Conservation (phyloP, 2,797 vertebrate genomes). For the Chelon labrosus region DNA sequence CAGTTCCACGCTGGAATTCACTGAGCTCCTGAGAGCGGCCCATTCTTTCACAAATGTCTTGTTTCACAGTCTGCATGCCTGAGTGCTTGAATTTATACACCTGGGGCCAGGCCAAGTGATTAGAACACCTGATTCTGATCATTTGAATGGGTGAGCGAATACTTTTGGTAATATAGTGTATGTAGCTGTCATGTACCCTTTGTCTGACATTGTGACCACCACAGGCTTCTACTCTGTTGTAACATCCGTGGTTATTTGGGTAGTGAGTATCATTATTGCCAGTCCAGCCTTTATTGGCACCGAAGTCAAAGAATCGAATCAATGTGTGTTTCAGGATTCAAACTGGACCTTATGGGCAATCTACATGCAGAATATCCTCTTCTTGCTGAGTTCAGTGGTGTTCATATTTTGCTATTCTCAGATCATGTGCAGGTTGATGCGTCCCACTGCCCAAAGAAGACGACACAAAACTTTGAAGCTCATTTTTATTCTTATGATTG, state of each 20-base stretch:
- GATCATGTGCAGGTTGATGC: conserved; percentile 87
- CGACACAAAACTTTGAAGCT: conserved; percentile 89
- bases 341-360: conserved; percentile 73
- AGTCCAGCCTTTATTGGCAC: conserved; percentile 82
- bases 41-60: too few species aligned
- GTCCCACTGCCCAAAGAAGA: conserved; percentile 83
- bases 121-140: too few species aligned
- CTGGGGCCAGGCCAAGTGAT: too few species aligned
- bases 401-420: conserved; percentile 90
- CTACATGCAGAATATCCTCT: conserved; percentile 89
- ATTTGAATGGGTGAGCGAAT: too few species aligned
- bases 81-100: too few species aligned
- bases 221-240: conserved; percentile 68
- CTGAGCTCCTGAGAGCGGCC: too few species aligned
- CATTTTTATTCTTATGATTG: conserved; percentile 89
- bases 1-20: too few species aligned
- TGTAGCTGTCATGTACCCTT: conserved; percentile 87
- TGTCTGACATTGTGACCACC: conserved; percentile 83
- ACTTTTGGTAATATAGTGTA: too few species aligned
- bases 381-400: conserved; percentile 83
- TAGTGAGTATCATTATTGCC: conserved; percentile 80
- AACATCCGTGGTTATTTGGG: conserved; percentile 84
- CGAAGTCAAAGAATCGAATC: background rate
- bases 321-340: conserved; percentile 72
- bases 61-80: too few species aligned